A percentile compares a stretch with the other conserved stretches of the same genome.
Evolutionary conservation across 2,888 invertebrate genomes (phyloP).

Genomic region (Lordiphosa andalusiaca): DNA sequence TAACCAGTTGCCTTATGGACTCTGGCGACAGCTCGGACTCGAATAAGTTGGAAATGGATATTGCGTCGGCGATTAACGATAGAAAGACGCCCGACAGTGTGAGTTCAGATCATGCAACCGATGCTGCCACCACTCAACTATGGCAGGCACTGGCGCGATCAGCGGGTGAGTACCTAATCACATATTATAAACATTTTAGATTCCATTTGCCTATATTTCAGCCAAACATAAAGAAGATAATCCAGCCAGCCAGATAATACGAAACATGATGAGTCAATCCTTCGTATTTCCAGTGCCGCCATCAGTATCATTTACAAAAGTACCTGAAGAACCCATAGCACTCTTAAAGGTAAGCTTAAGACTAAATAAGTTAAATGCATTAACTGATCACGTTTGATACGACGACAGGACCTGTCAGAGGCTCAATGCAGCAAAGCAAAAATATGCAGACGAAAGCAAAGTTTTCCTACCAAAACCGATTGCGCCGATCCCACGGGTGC

Average conservation of each 20-base stretch:
- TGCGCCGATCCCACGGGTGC: conserved; percentile 50
- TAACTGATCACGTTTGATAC: too few relatives aligned
- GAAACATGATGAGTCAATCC: conserved; percentile 89
- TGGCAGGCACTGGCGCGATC: conserved; percentile 81
- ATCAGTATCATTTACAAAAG: conserved; percentile 79
- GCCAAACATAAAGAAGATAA: conserved; percentile 82
- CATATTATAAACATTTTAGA: background rate
- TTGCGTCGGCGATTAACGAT: conserved; percentile 57
- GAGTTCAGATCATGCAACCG: conserved; percentile 79
- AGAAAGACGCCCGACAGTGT: conserved; percentile 77
- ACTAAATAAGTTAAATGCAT: conserved; percentile 3
- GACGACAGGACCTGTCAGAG: conserved; percentile 60
- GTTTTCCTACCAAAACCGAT: conserved; percentile 84
- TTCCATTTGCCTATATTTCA: conserved; percentile 21
- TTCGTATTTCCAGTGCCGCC: conserved; percentile 84
- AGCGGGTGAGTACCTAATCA: conserved; percentile 69
- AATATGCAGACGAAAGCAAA: conserved; percentile 88
- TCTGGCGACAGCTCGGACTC: conserved; percentile 83
- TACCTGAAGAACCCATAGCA: conserved; percentile 78
- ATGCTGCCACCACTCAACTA: conserved; percentile 80
- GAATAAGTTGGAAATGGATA: conserved; percentile 70
- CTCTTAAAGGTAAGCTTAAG: conserved; percentile 76
- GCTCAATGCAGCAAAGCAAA: conserved; percentile 64
- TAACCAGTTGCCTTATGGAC: conserved; percentile 78
- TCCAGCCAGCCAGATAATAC: conserved; percentile 88